Base-by-base conservation (phyloP, 2,888 invertebrate genomes). In the Cryptophagus acutangulus region DNA sequence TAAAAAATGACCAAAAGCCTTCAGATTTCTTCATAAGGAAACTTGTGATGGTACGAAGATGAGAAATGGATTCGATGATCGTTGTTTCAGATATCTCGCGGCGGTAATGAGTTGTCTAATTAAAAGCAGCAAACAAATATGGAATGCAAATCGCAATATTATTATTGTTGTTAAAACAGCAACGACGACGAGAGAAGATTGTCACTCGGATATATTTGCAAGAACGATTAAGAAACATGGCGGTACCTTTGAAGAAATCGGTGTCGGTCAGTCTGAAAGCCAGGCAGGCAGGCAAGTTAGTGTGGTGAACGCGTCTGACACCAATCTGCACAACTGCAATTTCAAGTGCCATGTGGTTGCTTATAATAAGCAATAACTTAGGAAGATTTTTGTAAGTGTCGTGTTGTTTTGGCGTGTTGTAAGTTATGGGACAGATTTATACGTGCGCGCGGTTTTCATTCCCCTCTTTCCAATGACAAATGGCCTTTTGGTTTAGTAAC, bases 381-480 rank as follows among this genome's bases (percentile, higher is more conserved):
- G 55, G 54, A 41, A 52, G 59, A 66, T 63, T 65, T 65, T 65
- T 65, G 59, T 58, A 59, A 54, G 57, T 61, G 65, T 63, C 65
- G 61, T 61, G 63, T 66, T 66, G 65, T 66, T 66, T 66, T 66
- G 66, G 65, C 65, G 61, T 62, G 48, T 46, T 41, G 62, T 66
- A 66, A 66, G 57, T 65, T 66, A 66, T 65, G 65, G 56, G 63
- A 64, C 65, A 65, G 62, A 65, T 66, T 65, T 65, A 66, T 66
- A 59, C 56, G 60, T 54, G 57, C 56, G 60, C 53, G 57, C 52
- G 59, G 56, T 59, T 62, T 61, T 59, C 61, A 58, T 60, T 58
- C 56, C 55, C 30, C n/a, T n/a, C n/a, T n/a, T n/a, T n/a, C 16
- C 52, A 51, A 61, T 63, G 62, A 64, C 63, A 61, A 62, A 64